Evolutionary conservation across 2,797 vertebrate genomes (phyloP), one percentile per base, ranked within the genome.

Genomic region (Sphaeramia orbicularis): DNA sequence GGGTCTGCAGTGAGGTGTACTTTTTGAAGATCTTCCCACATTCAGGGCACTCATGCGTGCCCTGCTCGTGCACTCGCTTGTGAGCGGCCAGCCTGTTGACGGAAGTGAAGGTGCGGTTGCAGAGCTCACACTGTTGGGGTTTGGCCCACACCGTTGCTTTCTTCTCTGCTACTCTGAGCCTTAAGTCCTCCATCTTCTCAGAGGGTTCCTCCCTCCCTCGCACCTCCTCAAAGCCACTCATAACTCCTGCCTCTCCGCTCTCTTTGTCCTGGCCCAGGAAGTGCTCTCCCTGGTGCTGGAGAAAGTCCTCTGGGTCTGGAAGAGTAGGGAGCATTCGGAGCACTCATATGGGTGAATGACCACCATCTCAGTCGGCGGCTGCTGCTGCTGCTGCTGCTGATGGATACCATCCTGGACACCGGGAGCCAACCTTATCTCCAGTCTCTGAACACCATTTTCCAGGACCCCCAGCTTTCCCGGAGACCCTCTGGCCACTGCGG

Each of bases 1-100:
- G 97, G 15, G 95, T 95, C 76, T 97, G 95, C 57, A 98, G 89
- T 0, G 96, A 96, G 0, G 94, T 89, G 0, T 93, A 91, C 78
- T 97, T 97, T 90, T 97, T 97, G 84, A 98, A 98, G 72, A 96
- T 91, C 83, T 95, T 96, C 42, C 94, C 95, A 19, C 97, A 97
- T 64, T 96, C 93, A 0, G 92, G 91, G 52, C 97, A 98, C 56
- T 96, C 95, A 0, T 96, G 93, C 0, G 96, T 97, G 42, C 95
- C 96, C 4, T 95, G 94, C 24, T 96, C 93, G 0, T 98, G 96
- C 16, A 95, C 96, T 0, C 95, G 93, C 32, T 89, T 93, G 56
- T 97, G 96, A 12, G 95, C 95, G 4, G 94, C 86, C 61, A 98
- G 88, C 42, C 96, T 91, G 86, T 96, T 96, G 49, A 94, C 92